Percentiles rank a stretch among this genome's conserved stretches.
phyloP scores from a whole-genome alignment of 2,113 vertebrate genomes.

The Megaceryle maxima region DNA sequence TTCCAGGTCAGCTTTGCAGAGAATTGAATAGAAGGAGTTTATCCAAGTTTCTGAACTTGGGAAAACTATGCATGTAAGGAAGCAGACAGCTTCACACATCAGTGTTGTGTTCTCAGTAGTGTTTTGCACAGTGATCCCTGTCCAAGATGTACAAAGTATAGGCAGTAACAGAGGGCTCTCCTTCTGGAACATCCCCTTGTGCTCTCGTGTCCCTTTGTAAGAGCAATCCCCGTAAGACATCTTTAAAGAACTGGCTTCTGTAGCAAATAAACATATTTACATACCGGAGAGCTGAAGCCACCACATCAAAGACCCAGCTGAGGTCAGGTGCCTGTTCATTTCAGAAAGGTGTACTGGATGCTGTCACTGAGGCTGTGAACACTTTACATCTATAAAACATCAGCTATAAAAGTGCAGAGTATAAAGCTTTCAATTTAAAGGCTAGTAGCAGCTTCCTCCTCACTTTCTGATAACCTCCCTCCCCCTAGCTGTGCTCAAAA shows the following conservation, averaged over 20 bases:
- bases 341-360: conserved; percentile 53
- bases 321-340: conserved; percentile 64
- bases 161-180: background rate
- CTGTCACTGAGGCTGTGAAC: conserved; percentile 55
- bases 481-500: background rate
- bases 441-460: conserved; percentile 18
- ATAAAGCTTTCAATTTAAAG: conserved; percentile 65
- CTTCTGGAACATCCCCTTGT: background rate
- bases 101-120: background rate
- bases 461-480: background rate
- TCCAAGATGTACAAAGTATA: background rate
- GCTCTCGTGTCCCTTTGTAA: background rate
- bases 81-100: background rate
- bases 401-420: conserved; percentile 48
- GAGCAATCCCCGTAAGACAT: background rate
- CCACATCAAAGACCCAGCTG: conserved; percentile 58
- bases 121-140: background rate
- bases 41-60: background rate
- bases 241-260: background rate
- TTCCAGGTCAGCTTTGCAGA: background rate
- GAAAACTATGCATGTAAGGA: background rate
- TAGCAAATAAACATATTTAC: conserved; percentile 62
- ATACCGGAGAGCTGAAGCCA: conserved; percentile 38
- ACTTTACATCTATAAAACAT: conserved; percentile 71
- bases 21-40: background rate